Evolutionary conservation across 2,888 invertebrate species (phyloP), one percentile per base, ranked within the genome.

Genomic region (Rhagonycha lutea): DNA sequence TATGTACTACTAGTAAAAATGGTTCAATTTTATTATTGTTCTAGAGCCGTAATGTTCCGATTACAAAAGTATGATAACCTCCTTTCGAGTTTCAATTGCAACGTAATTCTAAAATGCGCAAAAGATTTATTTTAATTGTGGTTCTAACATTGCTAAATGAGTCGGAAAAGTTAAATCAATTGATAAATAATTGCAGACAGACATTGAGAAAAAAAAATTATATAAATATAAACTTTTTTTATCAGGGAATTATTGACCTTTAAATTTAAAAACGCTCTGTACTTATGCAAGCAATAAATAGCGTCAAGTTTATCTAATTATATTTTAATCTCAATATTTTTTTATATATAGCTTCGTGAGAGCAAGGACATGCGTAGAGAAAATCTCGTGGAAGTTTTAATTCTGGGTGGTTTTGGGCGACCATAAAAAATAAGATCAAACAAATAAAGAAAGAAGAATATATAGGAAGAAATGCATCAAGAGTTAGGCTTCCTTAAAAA

Each of bases 231-330:
- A 70, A 62, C 14, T 62, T 14, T 18, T 14, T 18, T 70, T 62
- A 70, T 70, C 71, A 1, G 9, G 23, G 65, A 47, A 47, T 72
- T 47, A 24, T 65, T 68, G 72, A 72, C 72, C 72, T 67, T 68
- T 23, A 60, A 69, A 14, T 60, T 47, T 70, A 23, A 60, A 61
- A 18, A 26, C 28, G 24, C 28, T 26, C 2, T 28, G 47, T n/a
- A 47, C 47, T 47, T 47, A 47, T 47, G 47, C 47, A 47, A 47
- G 47, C 47, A 47, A 47, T 47, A 47, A 47, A 47, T 47, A 47
- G 47, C 47, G 47, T 47, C 47, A 47, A 47, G 47, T 47, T 47
- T 47, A 47, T 47, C 47, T 47, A 47, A 47, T 47, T 47, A 47
- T 47, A 47, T 47, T n/a, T 47, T 47, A n/a, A 47, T 47, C 4